Conservation (phyloP, 2,888 invertebrate genomes). For the Lithophane socia region DNA sequence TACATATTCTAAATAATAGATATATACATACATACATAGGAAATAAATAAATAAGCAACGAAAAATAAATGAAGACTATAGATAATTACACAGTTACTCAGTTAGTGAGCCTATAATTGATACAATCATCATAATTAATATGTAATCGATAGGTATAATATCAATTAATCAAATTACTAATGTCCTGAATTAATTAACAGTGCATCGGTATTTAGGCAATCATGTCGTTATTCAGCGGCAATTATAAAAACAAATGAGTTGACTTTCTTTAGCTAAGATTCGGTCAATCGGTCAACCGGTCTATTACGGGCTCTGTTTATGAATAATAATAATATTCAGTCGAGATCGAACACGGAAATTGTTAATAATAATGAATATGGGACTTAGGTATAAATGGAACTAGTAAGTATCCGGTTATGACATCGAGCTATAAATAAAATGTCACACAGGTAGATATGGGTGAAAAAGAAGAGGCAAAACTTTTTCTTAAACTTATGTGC, state of each 20-base stretch:
- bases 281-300: slow-evolving; percentile 67
- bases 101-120: background rate
- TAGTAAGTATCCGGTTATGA: background rate
- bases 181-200: slow-evolving; percentile 34
- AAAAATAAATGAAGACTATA: too few species aligned
- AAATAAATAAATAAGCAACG: too few species aligned
- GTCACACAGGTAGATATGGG: background rate
- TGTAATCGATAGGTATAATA: background rate
- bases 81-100: too few species aligned
- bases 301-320: slow-evolving; percentile 49
- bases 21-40: too few species aligned
- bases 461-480: too few species aligned
- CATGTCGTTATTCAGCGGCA: slow-evolving; percentile 36
- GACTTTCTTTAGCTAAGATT: slow-evolving; percentile 64
- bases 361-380: slow-evolving; percentile 11
- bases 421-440: background rate
- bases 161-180: slow-evolving; percentile 19
- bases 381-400: background rate
- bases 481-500: background rate
- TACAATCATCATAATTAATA: background rate
- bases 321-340: slow-evolving; percentile 49
- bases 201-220: slow-evolving; percentile 44
- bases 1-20: too few species aligned
- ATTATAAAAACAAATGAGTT: slow-evolving; percentile 58
- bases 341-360: slow-evolving; percentile 44